Base-by-base conservation (phyloP, 2,888 invertebrate genomes). In the Melanotus villosus region DNA sequence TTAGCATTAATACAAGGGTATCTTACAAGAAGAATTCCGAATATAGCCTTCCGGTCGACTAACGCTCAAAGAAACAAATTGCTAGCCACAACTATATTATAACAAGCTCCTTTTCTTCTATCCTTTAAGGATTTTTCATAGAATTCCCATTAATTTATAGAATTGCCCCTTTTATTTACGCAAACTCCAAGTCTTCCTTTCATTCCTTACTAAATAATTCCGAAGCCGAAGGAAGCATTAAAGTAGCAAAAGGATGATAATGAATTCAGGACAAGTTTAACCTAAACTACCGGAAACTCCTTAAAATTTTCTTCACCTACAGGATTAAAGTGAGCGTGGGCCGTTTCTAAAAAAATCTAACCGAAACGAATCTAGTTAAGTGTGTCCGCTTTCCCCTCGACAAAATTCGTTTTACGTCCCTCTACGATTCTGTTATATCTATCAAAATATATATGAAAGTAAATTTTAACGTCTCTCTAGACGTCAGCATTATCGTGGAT, bases 1-100 rank as follows among this genome's bases (percentile, higher is more conserved):
- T 67, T 67, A 67, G 56, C 67, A 60, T 67, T 67, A 67, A 67
- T 67, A 60, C 67, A 60, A 62, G 67, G 60, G 54, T 62, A 67
- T 60, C 67, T 67, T 62, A 45, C 60, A 54, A 67, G 63, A 63
- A 63, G 67, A 54, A 67, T 67, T 67, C 26, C 12, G 67, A 67
- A 54, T 54, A 60, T 67, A 41, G 72, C 67, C 62, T 71, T 68
- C 68, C 72, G 72, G 66, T 70, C 70, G 65, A 68, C 34, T 67
- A 68, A 41, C 63, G 23, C 38, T 72, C 73, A 73, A 73, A 73
- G 73, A 72, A 73, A 70, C 68, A 72, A 73, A 73, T 72, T 73
- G 72, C 72, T 70, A 70, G 68, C 66, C 70, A 60, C 69, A 63
- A 69, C 73, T 73, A 67, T 71, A 73, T 73, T 73, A 73, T 73